phyloP scores from a whole-genome alignment of 2,888 invertebrate genomes.

The Strigamia crassipes region DNA sequence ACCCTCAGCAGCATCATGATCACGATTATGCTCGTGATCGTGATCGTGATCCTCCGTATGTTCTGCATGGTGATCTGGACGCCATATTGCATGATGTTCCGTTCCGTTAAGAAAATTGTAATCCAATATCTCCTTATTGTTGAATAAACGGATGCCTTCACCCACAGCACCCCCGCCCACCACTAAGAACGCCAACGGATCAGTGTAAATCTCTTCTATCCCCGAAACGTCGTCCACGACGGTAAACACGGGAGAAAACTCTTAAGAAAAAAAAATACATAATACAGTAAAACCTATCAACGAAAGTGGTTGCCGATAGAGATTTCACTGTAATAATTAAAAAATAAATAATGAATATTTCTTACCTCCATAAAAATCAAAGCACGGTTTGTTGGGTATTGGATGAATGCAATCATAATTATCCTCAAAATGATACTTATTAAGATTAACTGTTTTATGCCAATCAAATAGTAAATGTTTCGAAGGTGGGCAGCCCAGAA shows the following conservation, averaged over 20 bases:
- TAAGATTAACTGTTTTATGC: background rate
- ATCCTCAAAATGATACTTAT: background rate
- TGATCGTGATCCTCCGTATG: background rate
- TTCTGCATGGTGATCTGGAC: background rate
- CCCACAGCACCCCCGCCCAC: background rate
- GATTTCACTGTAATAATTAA: background rate
- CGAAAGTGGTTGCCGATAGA: too few species aligned
- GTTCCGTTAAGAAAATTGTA: slow-evolving; percentile 33
- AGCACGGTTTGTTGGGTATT: background rate
- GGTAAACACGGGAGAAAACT: background rate
- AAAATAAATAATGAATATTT: background rate
- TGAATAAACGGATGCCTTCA: background rate
- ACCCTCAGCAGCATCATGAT: background rate
- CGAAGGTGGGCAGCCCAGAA: slow-evolving; percentile 16
- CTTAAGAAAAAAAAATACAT: background rate
- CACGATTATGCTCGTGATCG: background rate
- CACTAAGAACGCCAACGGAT: background rate
- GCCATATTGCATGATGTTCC: background rate
- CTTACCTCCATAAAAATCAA: slow-evolving; percentile 23
- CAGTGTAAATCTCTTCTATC: background rate
- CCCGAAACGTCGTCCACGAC: background rate
- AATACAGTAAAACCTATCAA: background rate
- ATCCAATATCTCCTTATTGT: background rate
- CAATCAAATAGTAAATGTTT: slow-evolving; percentile 20
- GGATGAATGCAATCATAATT: slow-evolving; percentile 31